These are phyloP conservation scores for Drosophila gunungcola DNA, from an alignment of 1,140 invertebrate species.

Conservation along the genomic window DNA sequence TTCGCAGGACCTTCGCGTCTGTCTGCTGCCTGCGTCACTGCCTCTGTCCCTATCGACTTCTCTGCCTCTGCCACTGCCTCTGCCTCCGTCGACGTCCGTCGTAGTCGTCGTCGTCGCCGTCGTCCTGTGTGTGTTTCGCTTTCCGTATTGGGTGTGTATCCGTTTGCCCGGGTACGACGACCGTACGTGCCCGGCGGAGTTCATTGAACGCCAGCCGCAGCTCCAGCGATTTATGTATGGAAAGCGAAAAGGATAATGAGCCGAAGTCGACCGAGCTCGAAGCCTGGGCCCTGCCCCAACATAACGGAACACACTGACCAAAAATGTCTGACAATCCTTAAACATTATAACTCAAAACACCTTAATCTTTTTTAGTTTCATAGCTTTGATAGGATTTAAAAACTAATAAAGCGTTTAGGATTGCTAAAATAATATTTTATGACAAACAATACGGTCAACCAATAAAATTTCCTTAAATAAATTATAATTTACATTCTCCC, in stretches of 20 bases:
- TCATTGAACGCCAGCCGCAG: conserved; percentile 74
- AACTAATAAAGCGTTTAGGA: too few species aligned
- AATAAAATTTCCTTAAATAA: too few species aligned
- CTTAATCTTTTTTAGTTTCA: too few species aligned
- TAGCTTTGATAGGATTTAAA: too few species aligned
- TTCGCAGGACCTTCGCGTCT: conserved; percentile 70
- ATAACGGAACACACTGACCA: conserved; percentile 38
- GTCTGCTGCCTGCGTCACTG: conserved; percentile 33
- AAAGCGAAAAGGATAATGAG: conserved; percentile 84
- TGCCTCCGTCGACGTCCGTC: conserved; percentile 6
- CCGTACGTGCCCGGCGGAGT: conserved; percentile 78
- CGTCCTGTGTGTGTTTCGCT: conserved; percentile 83
- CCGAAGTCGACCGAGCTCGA: conserved; percentile 41
- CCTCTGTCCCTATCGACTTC: background rate
- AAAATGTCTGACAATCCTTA: background rate
- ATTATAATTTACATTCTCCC: too few species aligned
- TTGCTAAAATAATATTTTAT: too few species aligned
- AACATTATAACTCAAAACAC: too few species aligned
- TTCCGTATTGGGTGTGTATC: conserved; percentile 85
- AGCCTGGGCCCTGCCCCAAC: conserved; percentile 71
- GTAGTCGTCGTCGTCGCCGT: conserved; percentile 22
- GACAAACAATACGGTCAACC: too few species aligned
- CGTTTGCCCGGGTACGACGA: conserved; percentile 65
- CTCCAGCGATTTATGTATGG: conserved; percentile 80
- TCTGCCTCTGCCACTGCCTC: background rate